Base-by-base conservation (phyloP, 2,888 invertebrate genomes). In the Creontiades dilutus region DNA sequence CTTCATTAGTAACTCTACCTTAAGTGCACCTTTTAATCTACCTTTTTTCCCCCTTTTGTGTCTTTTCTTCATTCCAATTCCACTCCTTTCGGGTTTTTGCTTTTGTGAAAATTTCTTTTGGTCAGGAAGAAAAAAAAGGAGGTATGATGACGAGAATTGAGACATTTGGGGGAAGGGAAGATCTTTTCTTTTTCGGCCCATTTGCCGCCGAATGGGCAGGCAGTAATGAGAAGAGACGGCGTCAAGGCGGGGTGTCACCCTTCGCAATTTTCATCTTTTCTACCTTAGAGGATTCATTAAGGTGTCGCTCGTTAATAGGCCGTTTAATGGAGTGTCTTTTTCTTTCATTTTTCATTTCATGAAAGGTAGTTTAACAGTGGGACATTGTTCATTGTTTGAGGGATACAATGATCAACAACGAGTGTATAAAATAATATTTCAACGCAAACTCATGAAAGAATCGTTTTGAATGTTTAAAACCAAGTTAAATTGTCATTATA, bases 11-110 rank as follows among this genome's bases (percentile, higher is more conserved):
- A 88, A 76, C 78, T 88, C 88, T 61, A 88, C 61, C 88, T 52
- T 88, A 88, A 88, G 88, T 88, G 88, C 88, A 76, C 88, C 78
- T 88, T 88, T 88, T 78, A 88, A 88, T 88, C 88, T 86, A 68
- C 78, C 52, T 88, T 76, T 78, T 78, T 76, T 87, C 46, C 61
- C 27, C 27, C n/a, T 19, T 78, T 88, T 61, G 28, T 88, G 27
- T 76, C 76, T 28, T 86, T 52, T 61, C 28, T 57, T 61, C 28
- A 23, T 52, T 55, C 27, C 57, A 27, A 85, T 28, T 52, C 57
- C 37, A 61, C 11, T 46, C 19, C 85, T 85, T 61, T 68, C 68
- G 68, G 81, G 27, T 82, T 48, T 48, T 82, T 82, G 27, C 47
- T 81, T 47, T 81, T 81, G 47, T 81, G 19, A 52, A 3, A 82